Conservation (phyloP, 2,113 vertebrate genomes). For the Grallaria varia region DNA sequence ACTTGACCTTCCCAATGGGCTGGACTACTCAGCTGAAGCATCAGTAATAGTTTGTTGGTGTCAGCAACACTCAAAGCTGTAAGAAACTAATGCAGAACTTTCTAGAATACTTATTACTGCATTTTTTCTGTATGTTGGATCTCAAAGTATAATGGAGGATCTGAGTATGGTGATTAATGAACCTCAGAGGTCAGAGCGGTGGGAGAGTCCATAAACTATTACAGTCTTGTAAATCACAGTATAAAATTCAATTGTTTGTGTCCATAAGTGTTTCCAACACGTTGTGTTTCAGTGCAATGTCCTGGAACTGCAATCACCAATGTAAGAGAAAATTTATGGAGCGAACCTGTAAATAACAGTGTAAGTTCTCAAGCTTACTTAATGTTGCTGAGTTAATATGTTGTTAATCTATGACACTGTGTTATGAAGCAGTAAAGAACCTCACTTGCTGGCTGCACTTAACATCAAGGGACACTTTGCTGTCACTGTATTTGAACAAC, state of each 20-base stretch:
- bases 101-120: not conserved
- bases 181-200: not conserved
- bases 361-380: not conserved
- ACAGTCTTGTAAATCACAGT: not conserved
- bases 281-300: not conserved
- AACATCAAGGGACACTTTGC: not conserved
- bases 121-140: not conserved
- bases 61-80: not conserved
- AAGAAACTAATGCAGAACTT: not conserved
- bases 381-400: not conserved
- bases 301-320: not conserved
- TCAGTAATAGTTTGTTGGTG: not conserved
- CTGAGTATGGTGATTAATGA: not conserved
- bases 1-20: not conserved
- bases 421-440: not conserved
- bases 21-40: not conserved
- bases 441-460: not conserved
- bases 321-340: not conserved
- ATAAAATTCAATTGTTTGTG: not conserved
- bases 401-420: not conserved
- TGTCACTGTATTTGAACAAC: not conserved
- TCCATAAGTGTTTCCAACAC: not conserved
- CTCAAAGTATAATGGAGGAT: not conserved
- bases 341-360: constrained; percentile 14
- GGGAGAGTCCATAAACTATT: not conserved